These are phyloP conservation scores for Hyla sarda DNA, from an alignment of 2,113 vertebrate species.

Conservation along the genomic window DNA sequence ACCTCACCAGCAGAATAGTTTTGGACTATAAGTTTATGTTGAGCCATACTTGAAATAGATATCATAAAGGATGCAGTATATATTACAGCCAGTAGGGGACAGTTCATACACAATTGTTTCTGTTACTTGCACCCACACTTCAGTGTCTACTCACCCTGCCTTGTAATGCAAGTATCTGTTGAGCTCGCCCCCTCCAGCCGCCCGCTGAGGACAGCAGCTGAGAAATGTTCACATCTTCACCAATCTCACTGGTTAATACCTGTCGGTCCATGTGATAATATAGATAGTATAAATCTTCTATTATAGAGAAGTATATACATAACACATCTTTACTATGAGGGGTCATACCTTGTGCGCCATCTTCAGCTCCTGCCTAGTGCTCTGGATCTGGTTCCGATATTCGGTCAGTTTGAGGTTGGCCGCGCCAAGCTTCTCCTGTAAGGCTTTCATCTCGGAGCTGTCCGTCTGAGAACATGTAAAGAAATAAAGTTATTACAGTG, in stretches of 20 bases:
- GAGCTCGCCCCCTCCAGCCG: constrained; percentile 87
- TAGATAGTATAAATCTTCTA: background rate
- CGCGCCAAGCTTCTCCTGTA: constrained; percentile 85
- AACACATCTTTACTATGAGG: background rate
- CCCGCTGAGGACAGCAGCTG: constrained; percentile 78
- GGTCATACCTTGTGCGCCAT: constrained; percentile 88
- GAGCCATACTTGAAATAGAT: no score
- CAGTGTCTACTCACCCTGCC: constrained; percentile 76
- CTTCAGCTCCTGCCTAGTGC: constrained; percentile 84
- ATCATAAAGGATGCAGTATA: background rate
- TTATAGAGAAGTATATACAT: background rate
- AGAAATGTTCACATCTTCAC: constrained; percentile 86
- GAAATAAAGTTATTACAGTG: background rate
- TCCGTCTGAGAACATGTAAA: constrained; percentile 69
- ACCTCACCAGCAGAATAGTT: no score
- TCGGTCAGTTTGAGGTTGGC: constrained; percentile 84
- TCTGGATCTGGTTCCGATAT: constrained; percentile 90
- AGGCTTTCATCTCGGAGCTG: constrained; percentile 76
- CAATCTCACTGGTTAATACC: constrained; percentile 87
- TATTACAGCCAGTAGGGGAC: background rate
- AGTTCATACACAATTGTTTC: background rate
- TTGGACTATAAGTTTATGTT: no score
- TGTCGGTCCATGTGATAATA: constrained; percentile 61
- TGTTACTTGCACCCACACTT: background rate
- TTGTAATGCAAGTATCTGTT: constrained; percentile 90